These are phyloP conservation scores for Dryomyza anilis DNA, from an alignment of 2,888 invertebrate species.

Conservation along the genomic window DNA sequence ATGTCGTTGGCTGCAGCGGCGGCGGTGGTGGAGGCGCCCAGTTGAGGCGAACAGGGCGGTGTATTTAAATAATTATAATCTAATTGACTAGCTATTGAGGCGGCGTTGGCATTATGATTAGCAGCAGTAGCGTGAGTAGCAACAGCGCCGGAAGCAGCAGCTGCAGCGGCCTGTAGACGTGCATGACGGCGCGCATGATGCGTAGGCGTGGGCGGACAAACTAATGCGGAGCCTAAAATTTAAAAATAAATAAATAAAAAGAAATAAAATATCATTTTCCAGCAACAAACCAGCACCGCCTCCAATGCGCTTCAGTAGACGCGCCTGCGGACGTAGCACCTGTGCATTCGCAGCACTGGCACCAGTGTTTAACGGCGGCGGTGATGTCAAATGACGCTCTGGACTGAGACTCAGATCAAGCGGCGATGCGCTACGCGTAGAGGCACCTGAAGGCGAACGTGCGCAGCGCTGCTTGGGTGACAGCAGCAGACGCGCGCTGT, in stretches of 20 bases:
- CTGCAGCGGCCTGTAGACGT: slow-evolving; percentile 49
- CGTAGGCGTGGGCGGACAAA: slow-evolving; percentile 87
- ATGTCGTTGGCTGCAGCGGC: slow-evolving; percentile 51
- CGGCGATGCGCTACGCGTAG: slow-evolving; percentile 60
- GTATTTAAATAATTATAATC: slow-evolving; percentile 42
- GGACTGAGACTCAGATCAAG: slow-evolving; percentile 53
- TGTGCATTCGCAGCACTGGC: slow-evolving; percentile 30
- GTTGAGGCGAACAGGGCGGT: slow-evolving; percentile 36
- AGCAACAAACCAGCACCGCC: slow-evolving; percentile 43
- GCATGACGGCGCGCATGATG: slow-evolving; percentile 76
- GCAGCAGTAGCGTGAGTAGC: slow-evolving; percentile 16
- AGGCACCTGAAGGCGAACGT: slow-evolving; percentile 60
- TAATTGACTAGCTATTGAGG: slow-evolving; percentile 43
- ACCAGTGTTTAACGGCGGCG: slow-evolving; percentile 17
- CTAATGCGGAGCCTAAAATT: slow-evolving; percentile 59
- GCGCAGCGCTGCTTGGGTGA: slow-evolving; percentile 46
- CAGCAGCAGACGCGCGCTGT: slow-evolving; percentile 49
- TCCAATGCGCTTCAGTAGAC: slow-evolving; percentile 66
- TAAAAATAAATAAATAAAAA: background rate
- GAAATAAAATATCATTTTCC: too few species aligned
- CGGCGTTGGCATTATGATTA: slow-evolving; percentile 35
- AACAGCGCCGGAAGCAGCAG: slow-evolving; percentile 14
- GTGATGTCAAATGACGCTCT: slow-evolving; percentile 30
- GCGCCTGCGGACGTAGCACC: slow-evolving; percentile 66
- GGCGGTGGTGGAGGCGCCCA: slow-evolving; percentile 38